Evolutionary conservation across 2,888 invertebrate species (phyloP).

Genomic region (Lymantria monacha): DNA sequence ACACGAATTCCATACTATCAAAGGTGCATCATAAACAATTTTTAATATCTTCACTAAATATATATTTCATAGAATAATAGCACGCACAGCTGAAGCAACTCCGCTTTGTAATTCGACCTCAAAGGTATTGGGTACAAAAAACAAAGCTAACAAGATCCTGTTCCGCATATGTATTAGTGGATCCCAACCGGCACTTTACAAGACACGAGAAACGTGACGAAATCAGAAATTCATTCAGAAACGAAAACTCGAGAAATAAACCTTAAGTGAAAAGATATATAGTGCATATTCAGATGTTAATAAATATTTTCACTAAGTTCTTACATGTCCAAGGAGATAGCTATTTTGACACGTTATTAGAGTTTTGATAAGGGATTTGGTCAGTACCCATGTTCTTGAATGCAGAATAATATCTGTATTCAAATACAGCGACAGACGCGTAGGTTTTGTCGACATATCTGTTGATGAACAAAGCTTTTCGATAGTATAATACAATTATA

Average conservation of each 20-base stretch:
- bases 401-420: conserved; percentile 14
- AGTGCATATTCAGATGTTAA: conserved; percentile 1
- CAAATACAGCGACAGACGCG: conserved; percentile 1
- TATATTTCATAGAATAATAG: too few species aligned
- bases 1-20: too few species aligned
- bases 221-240: neutral
- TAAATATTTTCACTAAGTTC: neutral
- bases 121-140: neutral
- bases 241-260: neutral
- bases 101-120: neutral
- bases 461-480: neutral
- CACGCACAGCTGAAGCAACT: too few species aligned
- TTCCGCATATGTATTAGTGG: conserved; percentile 7
- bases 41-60: too few species aligned
- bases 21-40: too few species aligned
- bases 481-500: neutral
- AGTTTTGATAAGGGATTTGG: conserved; percentile 39
- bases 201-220: conserved; percentile 5
- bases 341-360: conserved; percentile 32
- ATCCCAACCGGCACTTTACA: conserved; percentile 7
- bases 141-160: neutral
- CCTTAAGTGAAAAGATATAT: neutral
- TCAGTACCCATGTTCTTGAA: conserved; percentile 10
- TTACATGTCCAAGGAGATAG: conserved; percentile 4
- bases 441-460: neutral